These are phyloP conservation scores for Cebidichthys violaceus DNA, from an alignment of 2,113 vertebrate species.

Conservation along the genomic window DNA sequence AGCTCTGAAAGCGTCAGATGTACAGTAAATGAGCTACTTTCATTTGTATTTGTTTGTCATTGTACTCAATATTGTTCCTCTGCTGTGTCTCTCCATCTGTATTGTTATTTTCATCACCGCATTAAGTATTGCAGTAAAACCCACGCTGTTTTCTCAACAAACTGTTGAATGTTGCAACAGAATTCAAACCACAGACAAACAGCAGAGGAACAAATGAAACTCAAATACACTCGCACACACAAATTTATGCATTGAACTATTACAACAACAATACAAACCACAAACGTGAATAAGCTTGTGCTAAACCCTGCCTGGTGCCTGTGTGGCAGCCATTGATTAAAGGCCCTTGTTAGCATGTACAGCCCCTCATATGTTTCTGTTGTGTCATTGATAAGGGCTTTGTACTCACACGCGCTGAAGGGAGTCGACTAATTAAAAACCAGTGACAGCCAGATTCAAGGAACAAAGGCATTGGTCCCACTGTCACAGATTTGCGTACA, in stretches of 20 bases:
- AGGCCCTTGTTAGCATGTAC: constrained; percentile 72
- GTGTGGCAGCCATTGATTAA: constrained; percentile 78
- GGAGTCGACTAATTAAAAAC: constrained; percentile 78
- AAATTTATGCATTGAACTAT: constrained; percentile 25
- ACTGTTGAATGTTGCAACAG: constrained; percentile 36
- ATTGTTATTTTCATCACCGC: constrained; percentile 20
- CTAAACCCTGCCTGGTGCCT: constrained; percentile 54
- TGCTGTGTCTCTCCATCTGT: constrained; percentile 1
- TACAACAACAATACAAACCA: constrained; percentile 37
- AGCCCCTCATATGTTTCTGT: constrained; percentile 69
- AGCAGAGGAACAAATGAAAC: constrained; percentile 20
- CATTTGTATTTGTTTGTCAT: constrained; percentile 30
- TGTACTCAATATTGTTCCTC: constrained; percentile 2
- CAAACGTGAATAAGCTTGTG: constrained; percentile 46
- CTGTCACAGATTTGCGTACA: constrained; percentile 58
- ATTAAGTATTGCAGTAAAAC: constrained; percentile 13
- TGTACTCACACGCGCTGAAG: constrained; percentile 60
- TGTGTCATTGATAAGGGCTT: constrained; percentile 80
- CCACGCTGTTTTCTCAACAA: constrained; percentile 33
- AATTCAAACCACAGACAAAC: constrained; percentile 29
- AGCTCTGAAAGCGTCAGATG: background rate
- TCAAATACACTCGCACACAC: constrained; percentile 5
- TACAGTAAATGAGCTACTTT: constrained; percentile 13
- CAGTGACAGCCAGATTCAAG: constrained; percentile 64
- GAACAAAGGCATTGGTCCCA: constrained; percentile 68